Evolutionary conservation across 2,888 invertebrate genomes (phyloP).

Genomic region (Bruchidius siliquastri): DNA sequence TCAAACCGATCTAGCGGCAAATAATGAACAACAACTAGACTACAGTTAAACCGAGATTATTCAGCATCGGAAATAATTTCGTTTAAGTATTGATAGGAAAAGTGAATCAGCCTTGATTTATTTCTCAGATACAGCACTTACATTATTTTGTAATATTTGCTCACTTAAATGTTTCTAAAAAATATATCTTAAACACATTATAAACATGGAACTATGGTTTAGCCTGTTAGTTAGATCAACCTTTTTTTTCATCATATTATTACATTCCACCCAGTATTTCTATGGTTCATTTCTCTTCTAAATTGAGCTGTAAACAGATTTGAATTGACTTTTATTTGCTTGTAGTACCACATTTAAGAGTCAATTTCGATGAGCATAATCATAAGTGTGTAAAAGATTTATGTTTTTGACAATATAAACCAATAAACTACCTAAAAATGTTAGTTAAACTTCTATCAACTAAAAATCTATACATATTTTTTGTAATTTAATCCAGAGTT

Average conservation of each 20-base stretch:
- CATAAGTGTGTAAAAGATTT: background rate
- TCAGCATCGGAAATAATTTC: no score
- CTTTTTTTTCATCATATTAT: background rate
- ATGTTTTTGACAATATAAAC: background rate
- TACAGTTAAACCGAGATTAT: no score
- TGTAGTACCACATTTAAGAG: background rate
- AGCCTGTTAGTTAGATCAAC: background rate
- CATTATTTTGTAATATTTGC: no score
- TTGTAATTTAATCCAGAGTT: background rate
- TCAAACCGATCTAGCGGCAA: no score
- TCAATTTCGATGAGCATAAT: background rate
- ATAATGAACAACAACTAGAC: no score
- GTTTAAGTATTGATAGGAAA: no score
- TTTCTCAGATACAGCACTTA: no score
- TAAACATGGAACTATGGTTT: background rate
- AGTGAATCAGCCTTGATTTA: no score
- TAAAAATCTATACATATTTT: background rate
- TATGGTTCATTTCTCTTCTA: background rate
- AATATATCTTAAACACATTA: no score
- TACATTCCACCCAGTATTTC: background rate
- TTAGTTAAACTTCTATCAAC: background rate
- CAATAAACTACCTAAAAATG: background rate
- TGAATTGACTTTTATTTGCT: background rate
- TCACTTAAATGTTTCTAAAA: no score
- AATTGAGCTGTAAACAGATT: background rate